These are phyloP conservation scores for Orius laevigatus DNA, from an alignment of 1,140 invertebrate species.

Conservation along the genomic window DNA sequence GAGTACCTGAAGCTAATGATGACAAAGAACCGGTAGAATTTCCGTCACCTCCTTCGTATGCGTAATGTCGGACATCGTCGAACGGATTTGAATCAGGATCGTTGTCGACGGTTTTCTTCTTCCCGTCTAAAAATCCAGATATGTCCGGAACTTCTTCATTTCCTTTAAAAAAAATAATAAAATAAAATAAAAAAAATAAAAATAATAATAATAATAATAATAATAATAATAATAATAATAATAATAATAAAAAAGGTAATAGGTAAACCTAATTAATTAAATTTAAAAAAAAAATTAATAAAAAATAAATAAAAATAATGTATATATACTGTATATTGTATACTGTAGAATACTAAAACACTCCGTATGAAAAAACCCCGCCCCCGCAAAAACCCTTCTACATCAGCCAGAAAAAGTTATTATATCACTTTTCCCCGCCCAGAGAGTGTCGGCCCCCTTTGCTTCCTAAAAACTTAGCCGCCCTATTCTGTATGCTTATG, in stretches of 20 bases:
- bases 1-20: constrained; percentile 73
- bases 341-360: too few relatives aligned
- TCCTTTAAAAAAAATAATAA: constrained; percentile 23
- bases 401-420: too few relatives aligned
- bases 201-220: neutral
- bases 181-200: neutral
- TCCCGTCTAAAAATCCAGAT: constrained; percentile 75
- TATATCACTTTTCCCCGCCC: too few relatives aligned
- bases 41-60: constrained; percentile 92
- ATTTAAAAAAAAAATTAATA: neutral
- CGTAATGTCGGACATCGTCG: constrained; percentile 90
- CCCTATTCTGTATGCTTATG: too few relatives aligned
- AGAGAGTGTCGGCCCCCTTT: too few relatives aligned
- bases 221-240: neutral
- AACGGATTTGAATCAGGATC: constrained; percentile 79
- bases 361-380: too few relatives aligned
- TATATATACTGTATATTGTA: too few relatives aligned
- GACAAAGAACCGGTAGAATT: constrained; percentile 84
- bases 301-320: too few relatives aligned
- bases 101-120: constrained; percentile 75
- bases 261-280: neutral
- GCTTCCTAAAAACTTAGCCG: too few relatives aligned
- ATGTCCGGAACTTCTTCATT: constrained; percentile 60
- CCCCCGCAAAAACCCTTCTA: too few relatives aligned
- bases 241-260: neutral